Evolutionary conservation across 2,888 invertebrate genomes (phyloP).

Genomic region (Tenthredo amoena): DNA sequence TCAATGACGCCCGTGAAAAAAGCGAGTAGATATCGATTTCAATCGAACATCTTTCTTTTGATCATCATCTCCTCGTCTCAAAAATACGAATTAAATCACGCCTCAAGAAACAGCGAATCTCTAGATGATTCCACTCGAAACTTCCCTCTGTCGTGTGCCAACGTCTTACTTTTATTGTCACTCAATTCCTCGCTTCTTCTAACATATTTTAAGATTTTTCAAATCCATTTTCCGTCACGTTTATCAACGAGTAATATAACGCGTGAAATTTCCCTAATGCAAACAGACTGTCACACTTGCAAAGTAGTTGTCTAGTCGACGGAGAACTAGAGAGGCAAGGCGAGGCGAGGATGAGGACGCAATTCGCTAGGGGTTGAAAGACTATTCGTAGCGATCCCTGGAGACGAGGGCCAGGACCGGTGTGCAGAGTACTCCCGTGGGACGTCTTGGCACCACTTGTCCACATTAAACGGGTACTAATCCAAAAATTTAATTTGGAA

Average conservation of each 20-base stretch:
- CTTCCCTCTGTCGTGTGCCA: not conserved
- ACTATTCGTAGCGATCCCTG: conserved; percentile 46
- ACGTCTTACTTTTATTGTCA: not conserved
- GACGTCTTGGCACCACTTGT: conserved; percentile 74
- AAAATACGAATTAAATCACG: conserved; percentile 41
- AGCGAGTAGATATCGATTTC: conserved; percentile 31
- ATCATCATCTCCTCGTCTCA: conserved; percentile 40
- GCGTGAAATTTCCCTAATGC: conserved; percentile 17
- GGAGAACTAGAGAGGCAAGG: not conserved
- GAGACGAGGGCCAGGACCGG: conserved; percentile 38
- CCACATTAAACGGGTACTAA: conserved; percentile 76
- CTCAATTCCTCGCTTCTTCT: not conserved
- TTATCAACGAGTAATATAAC: not conserved
- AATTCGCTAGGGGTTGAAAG: conserved; percentile 40
- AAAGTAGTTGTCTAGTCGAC: conserved; percentile 12
- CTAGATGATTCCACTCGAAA: conserved; percentile 24
- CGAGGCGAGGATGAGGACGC: conserved; percentile 27
- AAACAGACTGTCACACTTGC: conserved; percentile 19
- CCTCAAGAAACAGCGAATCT: conserved; percentile 30
- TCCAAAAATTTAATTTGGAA: conserved; percentile 78
- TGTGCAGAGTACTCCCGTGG: conserved; percentile 74
- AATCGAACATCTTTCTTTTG: conserved; percentile 49
- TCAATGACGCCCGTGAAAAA: conserved; percentile 26
- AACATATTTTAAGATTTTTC: not conserved
- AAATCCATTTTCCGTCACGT: not conserved